Conservation (phyloP, 2,113 vertebrate genomes). For the Sylvietta virens region DNA sequence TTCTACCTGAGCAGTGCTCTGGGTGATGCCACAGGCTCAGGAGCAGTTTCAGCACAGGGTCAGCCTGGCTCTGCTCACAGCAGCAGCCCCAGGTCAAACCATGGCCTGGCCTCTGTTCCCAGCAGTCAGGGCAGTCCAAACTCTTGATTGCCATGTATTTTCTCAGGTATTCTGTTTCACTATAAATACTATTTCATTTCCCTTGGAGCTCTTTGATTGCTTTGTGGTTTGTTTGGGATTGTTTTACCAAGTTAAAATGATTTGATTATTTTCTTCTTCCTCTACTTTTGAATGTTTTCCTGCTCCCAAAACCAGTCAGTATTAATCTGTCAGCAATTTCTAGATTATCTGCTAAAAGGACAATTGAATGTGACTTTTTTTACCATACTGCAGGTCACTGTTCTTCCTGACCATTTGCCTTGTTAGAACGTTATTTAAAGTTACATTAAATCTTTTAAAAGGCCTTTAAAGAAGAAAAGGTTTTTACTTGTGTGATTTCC, state of each 20-base stretch:
- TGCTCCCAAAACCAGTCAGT: not conserved
- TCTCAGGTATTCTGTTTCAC: not conserved
- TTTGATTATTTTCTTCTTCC: not conserved
- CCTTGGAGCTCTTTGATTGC: not conserved
- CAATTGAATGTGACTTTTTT: not conserved
- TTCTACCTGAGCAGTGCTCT: not conserved
- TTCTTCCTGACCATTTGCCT: constrained; percentile 3
- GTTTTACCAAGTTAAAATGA: constrained; percentile 12
- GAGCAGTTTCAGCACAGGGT: accelerated
- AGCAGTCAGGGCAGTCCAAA: not conserved
- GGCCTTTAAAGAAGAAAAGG: not conserved
- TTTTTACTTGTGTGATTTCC: constrained; percentile 38
- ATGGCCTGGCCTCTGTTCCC: not conserved
- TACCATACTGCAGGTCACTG: not conserved
- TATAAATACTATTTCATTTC: not conserved
- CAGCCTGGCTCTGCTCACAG: not conserved
- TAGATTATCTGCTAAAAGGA: not conserved
- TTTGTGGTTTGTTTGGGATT: not conserved
- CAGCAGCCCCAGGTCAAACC: not conserved
- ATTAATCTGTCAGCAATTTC: not conserved
- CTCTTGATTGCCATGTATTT: not conserved
- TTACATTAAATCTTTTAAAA: not conserved
- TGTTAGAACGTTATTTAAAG: constrained; percentile 38
- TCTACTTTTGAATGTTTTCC: not conserved
- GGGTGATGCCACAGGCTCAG: not conserved